Conservation (phyloP, 2,113 vertebrate genomes). For the Notiomystis cincta region DNA sequence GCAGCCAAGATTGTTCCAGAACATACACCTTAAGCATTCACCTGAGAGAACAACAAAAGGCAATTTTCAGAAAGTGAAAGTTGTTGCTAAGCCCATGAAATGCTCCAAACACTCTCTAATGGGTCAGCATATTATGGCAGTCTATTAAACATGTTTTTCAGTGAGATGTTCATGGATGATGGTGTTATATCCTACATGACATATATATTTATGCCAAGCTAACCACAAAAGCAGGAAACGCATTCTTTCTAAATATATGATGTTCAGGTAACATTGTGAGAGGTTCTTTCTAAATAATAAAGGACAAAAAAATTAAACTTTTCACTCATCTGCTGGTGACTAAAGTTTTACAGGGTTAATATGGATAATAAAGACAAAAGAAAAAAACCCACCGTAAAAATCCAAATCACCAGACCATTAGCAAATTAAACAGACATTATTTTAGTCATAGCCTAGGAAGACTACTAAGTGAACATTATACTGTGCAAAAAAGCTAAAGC, state of each 20-base stretch:
- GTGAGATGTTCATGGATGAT: not conserved
- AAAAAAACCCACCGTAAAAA: not conserved
- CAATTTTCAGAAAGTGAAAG: not conserved
- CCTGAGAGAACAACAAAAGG: constrained; percentile 71
- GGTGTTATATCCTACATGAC: not conserved
- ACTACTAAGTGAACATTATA: not conserved
- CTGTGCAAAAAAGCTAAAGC: not conserved
- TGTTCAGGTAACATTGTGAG: not conserved
- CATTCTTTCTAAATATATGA: not conserved
- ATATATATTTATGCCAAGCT: not conserved
- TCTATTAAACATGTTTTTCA: not conserved
- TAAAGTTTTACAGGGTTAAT: not conserved
- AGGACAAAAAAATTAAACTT: not conserved
- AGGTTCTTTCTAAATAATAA: not conserved
- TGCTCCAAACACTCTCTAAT: not conserved
- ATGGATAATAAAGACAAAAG: not conserved
- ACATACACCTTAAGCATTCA: constrained; percentile 97
- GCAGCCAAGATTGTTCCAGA: constrained; percentile 99
- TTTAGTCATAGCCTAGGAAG: not conserved
- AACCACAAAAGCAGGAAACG: not conserved
- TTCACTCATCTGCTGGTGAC: not conserved
- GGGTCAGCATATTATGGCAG: not conserved
- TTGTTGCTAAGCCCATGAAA: not conserved
- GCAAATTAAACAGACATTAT: not conserved
- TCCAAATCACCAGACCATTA: not conserved